These are phyloP conservation scores for Andrena fulva DNA, from an alignment of 2,888 invertebrate species.

Conservation along the genomic window DNA sequence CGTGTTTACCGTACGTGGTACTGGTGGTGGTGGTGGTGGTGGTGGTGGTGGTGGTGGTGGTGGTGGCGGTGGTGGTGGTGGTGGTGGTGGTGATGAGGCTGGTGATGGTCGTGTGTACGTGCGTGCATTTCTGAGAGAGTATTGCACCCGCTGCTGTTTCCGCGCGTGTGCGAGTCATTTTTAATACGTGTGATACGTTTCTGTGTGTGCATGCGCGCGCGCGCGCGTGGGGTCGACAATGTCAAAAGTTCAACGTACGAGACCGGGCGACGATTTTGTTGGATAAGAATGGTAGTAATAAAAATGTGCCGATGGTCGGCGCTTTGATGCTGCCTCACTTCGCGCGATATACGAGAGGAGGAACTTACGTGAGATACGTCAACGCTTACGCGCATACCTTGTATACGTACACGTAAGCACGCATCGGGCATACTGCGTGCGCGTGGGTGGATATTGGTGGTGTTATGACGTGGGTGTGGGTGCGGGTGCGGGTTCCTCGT, in stretches of 20 bases:
- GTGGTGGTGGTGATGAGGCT: not conserved
- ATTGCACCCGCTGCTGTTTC: not conserved
- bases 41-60: not conserved
- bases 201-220: conserved; percentile 32
- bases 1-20: not conserved
- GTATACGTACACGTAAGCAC: not conserved
- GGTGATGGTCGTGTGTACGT: not conserved
- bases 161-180: not conserved
- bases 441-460: conserved; percentile 44
- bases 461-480: conserved; percentile 39
- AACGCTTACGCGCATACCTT: not conserved
- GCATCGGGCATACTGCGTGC: conserved; percentile 22
- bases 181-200: not conserved
- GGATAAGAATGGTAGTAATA: conserved; percentile 41
- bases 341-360: conserved; percentile 7
- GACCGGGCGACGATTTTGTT: conserved; percentile 30
- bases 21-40: not conserved
- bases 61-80: not conserved
- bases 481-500: conserved; percentile 28
- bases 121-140: not conserved
- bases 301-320: conserved; percentile 33
- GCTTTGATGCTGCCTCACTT: conserved; percentile 13
- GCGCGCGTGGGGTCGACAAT: conserved; percentile 41
- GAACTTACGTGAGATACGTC: not conserved
- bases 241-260: conserved; percentile 48